These are phyloP conservation scores for Drosophila paramelanica DNA, from an alignment of 2,888 invertebrate species.

Conservation along the genomic window DNA sequence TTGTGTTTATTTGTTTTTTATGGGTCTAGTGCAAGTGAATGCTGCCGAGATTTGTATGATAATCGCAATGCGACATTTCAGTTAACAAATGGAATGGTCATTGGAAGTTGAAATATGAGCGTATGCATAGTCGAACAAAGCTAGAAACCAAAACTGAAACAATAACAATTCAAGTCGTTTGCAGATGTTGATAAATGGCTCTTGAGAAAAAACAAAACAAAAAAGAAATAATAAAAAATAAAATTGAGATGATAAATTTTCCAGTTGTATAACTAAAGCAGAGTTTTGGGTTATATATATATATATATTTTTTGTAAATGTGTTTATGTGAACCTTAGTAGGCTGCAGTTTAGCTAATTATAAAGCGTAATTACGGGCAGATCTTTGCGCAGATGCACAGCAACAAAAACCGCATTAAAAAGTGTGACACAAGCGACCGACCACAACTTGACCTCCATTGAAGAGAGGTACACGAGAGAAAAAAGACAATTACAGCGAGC, in stretches of 20 bases:
- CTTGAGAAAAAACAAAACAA: slow-evolving; percentile 26
- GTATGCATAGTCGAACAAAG: slow-evolving; percentile 14
- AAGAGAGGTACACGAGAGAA: slow-evolving; percentile 14
- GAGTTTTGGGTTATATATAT: not conserved
- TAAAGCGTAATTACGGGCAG: slow-evolving; percentile 1
- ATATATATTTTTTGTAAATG: not conserved
- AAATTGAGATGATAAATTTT: slow-evolving; percentile 40
- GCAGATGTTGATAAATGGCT: slow-evolving; percentile 46
- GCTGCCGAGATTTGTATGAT: slow-evolving; percentile 53
- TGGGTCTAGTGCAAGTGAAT: slow-evolving; percentile 64
- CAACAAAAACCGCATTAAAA: slow-evolving; percentile 13
- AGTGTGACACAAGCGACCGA: slow-evolving; percentile 70
- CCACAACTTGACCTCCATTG: slow-evolving; percentile 76
- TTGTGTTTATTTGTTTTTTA: slow-evolving; percentile 15
- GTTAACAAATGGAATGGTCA: slow-evolving; percentile 48
- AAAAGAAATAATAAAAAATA: not conserved
- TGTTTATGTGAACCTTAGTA: slow-evolving; percentile 1
- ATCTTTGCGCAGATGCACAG: slow-evolving; percentile 1
- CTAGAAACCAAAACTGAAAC: not conserved
- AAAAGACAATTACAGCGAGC: slow-evolving; percentile 53
- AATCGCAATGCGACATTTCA: slow-evolving; percentile 66
- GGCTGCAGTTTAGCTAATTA: slow-evolving; percentile 26
- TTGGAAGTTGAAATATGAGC: slow-evolving; percentile 64
- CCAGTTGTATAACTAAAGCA: slow-evolving; percentile 10
- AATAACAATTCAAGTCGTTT: slow-evolving; percentile 33